Evolutionary conservation across 2,888 invertebrate species (phyloP), one percentile per base, ranked within the genome.

Genomic region (Gnatocerus cornutus): DNA sequence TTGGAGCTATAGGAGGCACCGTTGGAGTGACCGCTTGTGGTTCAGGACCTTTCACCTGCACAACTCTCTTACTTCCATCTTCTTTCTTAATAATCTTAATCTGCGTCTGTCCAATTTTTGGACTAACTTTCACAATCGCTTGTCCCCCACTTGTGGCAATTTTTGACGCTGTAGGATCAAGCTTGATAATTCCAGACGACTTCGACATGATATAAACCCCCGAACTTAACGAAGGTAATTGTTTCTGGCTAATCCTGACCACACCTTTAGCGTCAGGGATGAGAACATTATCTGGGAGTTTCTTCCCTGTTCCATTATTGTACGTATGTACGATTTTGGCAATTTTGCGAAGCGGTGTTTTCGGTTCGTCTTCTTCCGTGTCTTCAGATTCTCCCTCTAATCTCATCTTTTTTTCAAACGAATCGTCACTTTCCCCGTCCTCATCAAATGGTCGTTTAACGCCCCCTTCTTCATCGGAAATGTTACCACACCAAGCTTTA

Each of bases 401-500:
- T 73, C 84, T 83, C 72, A 84, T 80, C 69, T 81, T 81, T 71
- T 85, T 85, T 37, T 84, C 85, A 72, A 80, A 82, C 0, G 83
- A 81, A 46, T 84, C 85, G 61, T 85, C 84, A 65, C 81, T 82
- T 58, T 80, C 81, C 14, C 77, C 79, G 21, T 79, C 79, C 13
- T 77, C 77, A 27, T 73, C 73, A 46, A 58, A 71, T 48, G 75
- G 69, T 1, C 81, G 71, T 65, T 82, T 82, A 8, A 73, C 64
- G n/a, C 77, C 69, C 29, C 69, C 81, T 37, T 88, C 88, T 13
- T 87, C 87, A 4, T 89, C 87, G 45, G 87, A 87, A 81, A 88
- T 89, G 0, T 88, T 91, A 9, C 93, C 93, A 75, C 93, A 93
- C 95, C 94, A 95, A 69, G 92, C 92, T 80, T 94, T 94, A 63